Percentiles rank a stretch among this genome's conserved stretches.
phyloP scores from a whole-genome alignment of 2,113 vertebrate genomes.

The Pseudolaguvia tuberculata region DNA sequence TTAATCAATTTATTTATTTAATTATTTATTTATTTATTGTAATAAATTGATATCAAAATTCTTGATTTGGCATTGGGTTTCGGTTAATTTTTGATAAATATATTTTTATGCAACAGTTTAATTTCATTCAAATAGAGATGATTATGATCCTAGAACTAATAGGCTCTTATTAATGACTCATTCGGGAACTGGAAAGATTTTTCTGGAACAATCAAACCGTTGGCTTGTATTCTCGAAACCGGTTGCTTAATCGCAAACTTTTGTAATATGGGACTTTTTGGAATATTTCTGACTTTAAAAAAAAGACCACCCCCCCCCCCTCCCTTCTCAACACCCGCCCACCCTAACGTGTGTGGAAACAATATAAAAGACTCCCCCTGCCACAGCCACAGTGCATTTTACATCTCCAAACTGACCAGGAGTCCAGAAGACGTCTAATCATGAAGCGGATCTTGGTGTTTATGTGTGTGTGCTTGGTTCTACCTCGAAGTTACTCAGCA shows the following conservation, averaged over 20 bases:
- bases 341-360: conserved; percentile 2
- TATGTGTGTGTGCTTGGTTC: conserved; percentile 48
- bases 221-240: background rate
- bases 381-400: conserved; percentile 6
- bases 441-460: conserved; percentile 56
- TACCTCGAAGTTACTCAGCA: conserved; percentile 43
- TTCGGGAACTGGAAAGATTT: background rate
- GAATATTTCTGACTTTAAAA: conserved; percentile 25
- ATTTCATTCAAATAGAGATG: background rate
- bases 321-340: background rate
- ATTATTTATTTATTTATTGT: no score
- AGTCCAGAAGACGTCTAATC: conserved; percentile 36
- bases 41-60: background rate
- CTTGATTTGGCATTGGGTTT: background rate
- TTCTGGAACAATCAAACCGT: background rate
- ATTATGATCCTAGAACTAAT: background rate
- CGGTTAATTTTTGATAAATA: no score
- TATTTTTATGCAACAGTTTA: background rate
- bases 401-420: conserved; percentile 24
- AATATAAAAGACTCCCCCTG: conserved; percentile 51
- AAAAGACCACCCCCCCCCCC: background rate
- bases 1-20: no score
- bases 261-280: conserved; percentile 50
- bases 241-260: conserved; percentile 39
- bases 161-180: background rate